phyloP scores from a whole-genome alignment of 2,113 vertebrate species.

The Telmatochromis bifrenatus region DNA sequence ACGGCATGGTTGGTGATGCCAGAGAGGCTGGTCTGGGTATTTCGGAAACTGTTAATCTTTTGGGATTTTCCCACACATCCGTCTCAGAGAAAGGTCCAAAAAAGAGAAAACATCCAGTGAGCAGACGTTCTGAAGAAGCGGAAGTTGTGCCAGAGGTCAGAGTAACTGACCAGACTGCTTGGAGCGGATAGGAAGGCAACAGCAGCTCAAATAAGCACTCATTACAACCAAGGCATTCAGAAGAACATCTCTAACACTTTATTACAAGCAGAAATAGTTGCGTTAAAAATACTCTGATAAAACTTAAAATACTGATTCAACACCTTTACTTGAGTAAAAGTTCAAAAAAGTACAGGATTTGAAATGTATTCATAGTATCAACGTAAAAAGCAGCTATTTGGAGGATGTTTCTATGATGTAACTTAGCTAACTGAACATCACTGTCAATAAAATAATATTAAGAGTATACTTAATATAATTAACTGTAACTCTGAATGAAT shows the following conservation, averaged over 20 bases:
- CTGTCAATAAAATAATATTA: not conserved
- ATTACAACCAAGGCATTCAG: not conserved
- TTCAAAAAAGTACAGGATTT: not conserved
- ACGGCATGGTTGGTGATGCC: not conserved
- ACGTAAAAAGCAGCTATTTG: rapidly evolving
- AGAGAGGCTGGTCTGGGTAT: not conserved
- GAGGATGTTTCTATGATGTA: not conserved
- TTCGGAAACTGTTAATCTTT: not conserved
- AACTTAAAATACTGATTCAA: too few relatives aligned
- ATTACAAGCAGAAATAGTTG: too few relatives aligned
- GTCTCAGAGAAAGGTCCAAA: not conserved
- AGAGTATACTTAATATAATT: not conserved
- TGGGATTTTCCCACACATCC: not conserved
- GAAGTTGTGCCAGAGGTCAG: not conserved
- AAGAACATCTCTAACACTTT: too few relatives aligned
- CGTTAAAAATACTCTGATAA: too few relatives aligned
- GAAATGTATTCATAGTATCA: not conserved
- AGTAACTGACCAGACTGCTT: not conserved
- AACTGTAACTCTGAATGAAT: not conserved
- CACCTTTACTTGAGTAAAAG: not conserved
- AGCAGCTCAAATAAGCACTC: not conserved
- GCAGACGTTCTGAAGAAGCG: not conserved
- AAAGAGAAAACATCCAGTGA: not conserved
- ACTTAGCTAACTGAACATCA: not conserved
- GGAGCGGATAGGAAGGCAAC: not conserved